Conservation (phyloP, 2,797 vertebrate genomes). For the Smutsia temminckii region DNA sequence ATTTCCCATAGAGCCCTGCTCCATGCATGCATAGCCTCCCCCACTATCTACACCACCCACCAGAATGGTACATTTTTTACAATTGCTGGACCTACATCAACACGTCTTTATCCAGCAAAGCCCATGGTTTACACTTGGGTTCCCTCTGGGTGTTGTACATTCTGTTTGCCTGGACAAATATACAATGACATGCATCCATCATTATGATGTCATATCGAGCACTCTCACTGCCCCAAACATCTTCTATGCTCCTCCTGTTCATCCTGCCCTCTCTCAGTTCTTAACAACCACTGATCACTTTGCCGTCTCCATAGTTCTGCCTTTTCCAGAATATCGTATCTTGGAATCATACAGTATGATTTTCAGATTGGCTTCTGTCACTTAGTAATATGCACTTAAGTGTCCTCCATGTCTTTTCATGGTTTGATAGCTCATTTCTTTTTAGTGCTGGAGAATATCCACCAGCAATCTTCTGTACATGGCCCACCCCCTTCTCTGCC, state of each 20-base stretch:
- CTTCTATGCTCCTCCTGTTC: not conserved
- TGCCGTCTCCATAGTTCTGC: not conserved
- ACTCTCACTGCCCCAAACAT: not conserved
- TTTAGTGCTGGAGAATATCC: not conserved
- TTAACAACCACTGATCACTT: not conserved
- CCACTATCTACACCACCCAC: not conserved
- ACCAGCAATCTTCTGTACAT: not conserved
- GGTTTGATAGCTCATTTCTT: not conserved
- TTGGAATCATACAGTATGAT: not conserved
- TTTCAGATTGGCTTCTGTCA: not conserved
- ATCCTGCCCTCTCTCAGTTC: not conserved
- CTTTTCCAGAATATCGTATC: not conserved
- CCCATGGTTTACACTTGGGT: rapidly evolving
- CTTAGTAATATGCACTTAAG: not conserved
- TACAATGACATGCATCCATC: not conserved
- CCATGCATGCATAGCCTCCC: no score
- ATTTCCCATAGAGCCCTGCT: not conserved
- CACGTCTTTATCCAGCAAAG: not conserved
- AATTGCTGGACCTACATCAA: rapidly evolving
- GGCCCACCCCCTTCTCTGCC: not conserved
- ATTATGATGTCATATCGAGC: rapidly evolving
- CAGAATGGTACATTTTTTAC: not conserved
- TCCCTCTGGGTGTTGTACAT: not conserved
- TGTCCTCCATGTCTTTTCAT: not conserved
- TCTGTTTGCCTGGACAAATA: not conserved